Conservation (phyloP, 2,113 vertebrate species). For the Thunnus thynnus region DNA sequence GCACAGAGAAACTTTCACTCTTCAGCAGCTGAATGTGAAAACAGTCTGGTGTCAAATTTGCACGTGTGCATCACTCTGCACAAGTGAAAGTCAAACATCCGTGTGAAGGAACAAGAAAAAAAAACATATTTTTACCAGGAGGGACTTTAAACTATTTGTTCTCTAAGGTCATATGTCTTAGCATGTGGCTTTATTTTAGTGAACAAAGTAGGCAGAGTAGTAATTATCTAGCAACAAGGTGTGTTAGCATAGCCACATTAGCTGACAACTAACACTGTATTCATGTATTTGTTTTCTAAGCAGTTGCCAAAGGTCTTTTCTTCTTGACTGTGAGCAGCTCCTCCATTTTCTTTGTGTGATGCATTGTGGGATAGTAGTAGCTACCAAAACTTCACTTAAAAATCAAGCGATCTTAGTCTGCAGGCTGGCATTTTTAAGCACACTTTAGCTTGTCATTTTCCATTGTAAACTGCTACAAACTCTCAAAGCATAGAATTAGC, state of each 20-base stretch:
- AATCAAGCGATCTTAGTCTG: not conserved
- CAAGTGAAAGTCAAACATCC: too few relatives aligned
- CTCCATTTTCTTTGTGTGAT: not conserved
- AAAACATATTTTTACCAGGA: too few relatives aligned
- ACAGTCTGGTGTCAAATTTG: too few relatives aligned
- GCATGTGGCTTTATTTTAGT: not conserved
- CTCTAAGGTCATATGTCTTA: not conserved
- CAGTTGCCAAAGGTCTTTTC: not conserved
- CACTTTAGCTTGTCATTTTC: not conserved
- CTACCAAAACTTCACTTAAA: not conserved
- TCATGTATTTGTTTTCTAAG: not conserved
- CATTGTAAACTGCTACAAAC: not conserved
- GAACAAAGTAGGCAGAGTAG: not conserved
- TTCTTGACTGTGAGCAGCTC: not conserved
- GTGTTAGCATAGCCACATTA: conserved; percentile 7
- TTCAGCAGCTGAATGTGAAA: too few relatives aligned
- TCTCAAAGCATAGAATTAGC: not conserved
- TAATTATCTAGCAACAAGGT: not conserved
- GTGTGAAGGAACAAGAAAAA: too few relatives aligned
- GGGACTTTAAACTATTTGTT: not conserved
- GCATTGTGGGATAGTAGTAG: not conserved
- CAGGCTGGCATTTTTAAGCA: not conserved
- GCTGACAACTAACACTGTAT: not conserved
- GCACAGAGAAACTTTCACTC: too few relatives aligned
- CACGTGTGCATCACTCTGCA: too few relatives aligned